These are phyloP conservation scores for Metacarcinus magister DNA, from an alignment of 2,888 invertebrate genomes.

Conservation along the genomic window DNA sequence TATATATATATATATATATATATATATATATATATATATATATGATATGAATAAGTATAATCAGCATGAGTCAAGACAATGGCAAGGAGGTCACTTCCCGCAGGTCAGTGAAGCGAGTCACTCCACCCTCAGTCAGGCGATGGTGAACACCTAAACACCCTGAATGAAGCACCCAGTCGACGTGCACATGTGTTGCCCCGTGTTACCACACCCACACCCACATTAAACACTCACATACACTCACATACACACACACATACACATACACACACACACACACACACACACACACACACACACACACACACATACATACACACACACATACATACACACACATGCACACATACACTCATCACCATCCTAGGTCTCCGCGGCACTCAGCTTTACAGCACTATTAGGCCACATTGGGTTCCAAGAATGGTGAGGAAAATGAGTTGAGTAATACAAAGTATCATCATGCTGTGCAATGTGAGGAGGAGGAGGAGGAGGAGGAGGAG, in stretches of 20 bases:
- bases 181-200: background rate
- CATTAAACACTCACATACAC: too few relatives aligned
- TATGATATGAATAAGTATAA: background rate
- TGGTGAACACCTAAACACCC: background rate
- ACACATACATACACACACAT: background rate
- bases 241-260: background rate
- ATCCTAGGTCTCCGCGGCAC: background rate
- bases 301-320: background rate
- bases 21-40: too few relatives aligned
- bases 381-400: background rate
- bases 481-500: background rate
- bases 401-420: background rate
- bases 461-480: background rate
- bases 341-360: background rate
- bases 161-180: background rate
- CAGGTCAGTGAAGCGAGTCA: background rate
- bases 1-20: background rate
- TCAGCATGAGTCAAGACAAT: background rate
- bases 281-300: conserved; percentile 36
- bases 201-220: background rate
- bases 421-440: background rate
- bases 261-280: background rate
- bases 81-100: conserved; percentile 21
- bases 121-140: background rate
- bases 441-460: background rate